A percentile compares a stretch with the other conserved stretches of the same genome.
Conservation (phyloP, 1,140 invertebrate species). For the Sarcophaga peregrina region DNA sequence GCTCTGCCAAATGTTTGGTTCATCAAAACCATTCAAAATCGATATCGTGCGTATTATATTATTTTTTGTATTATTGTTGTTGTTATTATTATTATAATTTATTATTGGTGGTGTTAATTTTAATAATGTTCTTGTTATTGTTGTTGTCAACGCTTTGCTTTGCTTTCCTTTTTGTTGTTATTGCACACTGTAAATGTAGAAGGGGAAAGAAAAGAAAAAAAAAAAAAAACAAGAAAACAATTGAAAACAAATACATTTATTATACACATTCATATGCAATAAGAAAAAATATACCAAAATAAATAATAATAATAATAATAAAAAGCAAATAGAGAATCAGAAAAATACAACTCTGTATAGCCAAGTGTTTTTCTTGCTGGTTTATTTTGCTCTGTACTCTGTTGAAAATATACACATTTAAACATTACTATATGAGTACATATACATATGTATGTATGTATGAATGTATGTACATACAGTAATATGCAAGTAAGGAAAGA, state of each 20-base stretch:
- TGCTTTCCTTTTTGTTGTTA: not conserved
- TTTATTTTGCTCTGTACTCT: constrained; percentile 29
- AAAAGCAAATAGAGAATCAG: not conserved
- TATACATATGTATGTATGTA: no score
- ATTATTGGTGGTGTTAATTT: constrained; percentile 40
- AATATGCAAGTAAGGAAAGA: not conserved
- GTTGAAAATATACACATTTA: not conserved
- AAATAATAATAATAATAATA: constrained; percentile 10
- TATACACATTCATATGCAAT: no score
- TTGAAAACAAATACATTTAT: constrained; percentile 14
- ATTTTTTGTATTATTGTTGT: constrained; percentile 25
- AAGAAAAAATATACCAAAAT: constrained; percentile 14
- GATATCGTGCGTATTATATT: constrained; percentile 29
- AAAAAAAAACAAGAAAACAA: constrained; percentile 21
- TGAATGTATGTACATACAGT: no score
- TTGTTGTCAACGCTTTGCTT: constrained; percentile 1
- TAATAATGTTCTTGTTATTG: not conserved
- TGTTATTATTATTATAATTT: constrained; percentile 28
- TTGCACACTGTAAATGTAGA: constrained; percentile 32
- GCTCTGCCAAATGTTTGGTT: not conserved
- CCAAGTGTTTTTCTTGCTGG: constrained; percentile 27
- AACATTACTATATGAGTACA: no score
- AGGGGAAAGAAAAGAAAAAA: not conserved
- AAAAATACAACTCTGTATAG: constrained; percentile 37
- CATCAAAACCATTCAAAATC: constrained; percentile 31